phyloP scores from a whole-genome alignment of 2,797 vertebrate genomes.

The Champsocephalus esox region DNA sequence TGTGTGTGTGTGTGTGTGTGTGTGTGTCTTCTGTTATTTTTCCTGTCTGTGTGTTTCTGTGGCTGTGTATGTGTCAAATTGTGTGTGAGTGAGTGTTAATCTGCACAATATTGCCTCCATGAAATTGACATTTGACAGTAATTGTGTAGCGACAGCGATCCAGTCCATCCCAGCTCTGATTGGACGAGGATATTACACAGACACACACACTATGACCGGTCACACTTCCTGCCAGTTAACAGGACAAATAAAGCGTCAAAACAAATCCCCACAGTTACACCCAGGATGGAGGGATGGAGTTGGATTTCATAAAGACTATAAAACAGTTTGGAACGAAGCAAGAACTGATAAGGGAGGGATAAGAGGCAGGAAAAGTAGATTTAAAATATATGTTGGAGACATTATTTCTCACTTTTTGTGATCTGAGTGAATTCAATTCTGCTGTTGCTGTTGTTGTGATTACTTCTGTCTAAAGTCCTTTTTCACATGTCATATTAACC shows the following conservation, averaged over 20 bases:
- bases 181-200: slow-evolving; percentile 77
- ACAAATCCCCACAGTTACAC: slow-evolving; percentile 51
- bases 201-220: slow-evolving; percentile 63
- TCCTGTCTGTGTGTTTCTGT: slow-evolving; percentile 27
- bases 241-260: slow-evolving; percentile 70
- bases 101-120: slow-evolving; percentile 87
- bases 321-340: slow-evolving; percentile 15
- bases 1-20: slow-evolving; percentile 37
- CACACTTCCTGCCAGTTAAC: slow-evolving; percentile 78
- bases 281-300: slow-evolving; percentile 27
- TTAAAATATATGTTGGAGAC: not conserved
- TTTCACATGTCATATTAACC: no score
- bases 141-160: slow-evolving; percentile 88
- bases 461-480: no score
- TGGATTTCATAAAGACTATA: slow-evolving; percentile 24
- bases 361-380: not conserved
- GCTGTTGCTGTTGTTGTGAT: no score
- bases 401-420: not conserved
- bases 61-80: slow-evolving; percentile 18
- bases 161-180: slow-evolving; percentile 82
- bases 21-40: slow-evolving; percentile 33
- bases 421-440: no score
- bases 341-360: not conserved
- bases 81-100: slow-evolving; percentile 80
- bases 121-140: slow-evolving; percentile 98